Evolutionary conservation across 2,797 vertebrate species (phyloP).

Genomic region (Mormyrus hasselquistii): DNA sequence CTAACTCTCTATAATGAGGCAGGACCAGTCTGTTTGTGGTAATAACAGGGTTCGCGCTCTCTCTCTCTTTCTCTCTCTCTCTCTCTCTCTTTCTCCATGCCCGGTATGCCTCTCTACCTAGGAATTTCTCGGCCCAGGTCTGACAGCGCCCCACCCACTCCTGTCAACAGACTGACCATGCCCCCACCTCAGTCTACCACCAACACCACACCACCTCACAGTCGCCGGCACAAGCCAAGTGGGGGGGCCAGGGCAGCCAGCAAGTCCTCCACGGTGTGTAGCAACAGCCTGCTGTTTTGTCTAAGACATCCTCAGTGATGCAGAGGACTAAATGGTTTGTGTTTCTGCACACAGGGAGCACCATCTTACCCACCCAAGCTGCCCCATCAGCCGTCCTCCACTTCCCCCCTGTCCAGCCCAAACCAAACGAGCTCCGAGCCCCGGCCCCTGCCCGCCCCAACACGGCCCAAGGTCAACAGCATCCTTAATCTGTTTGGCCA

Average conservation of each 20-base stretch:
- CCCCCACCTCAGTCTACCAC: slow-evolving; percentile 57
- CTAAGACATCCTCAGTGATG: slow-evolving; percentile 32
- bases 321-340: not conserved
- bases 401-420: slow-evolving; percentile 82
- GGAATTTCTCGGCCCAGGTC: slow-evolving; percentile 84
- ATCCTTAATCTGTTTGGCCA: slow-evolving; percentile 87
- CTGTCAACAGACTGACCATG: slow-evolving; percentile 76
- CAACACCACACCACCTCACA: slow-evolving; percentile 84
- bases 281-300: slow-evolving; percentile 18
- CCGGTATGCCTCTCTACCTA: slow-evolving; percentile 32
- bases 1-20: not conserved
- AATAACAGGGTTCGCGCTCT: not conserved
- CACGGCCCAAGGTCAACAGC: slow-evolving; percentile 84
- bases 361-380: slow-evolving; percentile 78
- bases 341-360: slow-evolving; percentile 61
- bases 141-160: slow-evolving; percentile 83
- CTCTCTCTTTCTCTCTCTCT: not conserved
- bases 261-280: slow-evolving; percentile 82
- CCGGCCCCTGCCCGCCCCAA: slow-evolving; percentile 73
- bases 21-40: not conserved
- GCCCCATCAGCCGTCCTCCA: slow-evolving; percentile 76
- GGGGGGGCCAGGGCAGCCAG: slow-evolving; percentile 84
- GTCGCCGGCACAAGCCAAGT: slow-evolving; percentile 77
- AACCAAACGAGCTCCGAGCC: slow-evolving; percentile 90
- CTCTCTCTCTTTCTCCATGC: not conserved